phyloP scores from a whole-genome alignment of 2,888 invertebrate species.

The Drosophila limbata region DNA sequence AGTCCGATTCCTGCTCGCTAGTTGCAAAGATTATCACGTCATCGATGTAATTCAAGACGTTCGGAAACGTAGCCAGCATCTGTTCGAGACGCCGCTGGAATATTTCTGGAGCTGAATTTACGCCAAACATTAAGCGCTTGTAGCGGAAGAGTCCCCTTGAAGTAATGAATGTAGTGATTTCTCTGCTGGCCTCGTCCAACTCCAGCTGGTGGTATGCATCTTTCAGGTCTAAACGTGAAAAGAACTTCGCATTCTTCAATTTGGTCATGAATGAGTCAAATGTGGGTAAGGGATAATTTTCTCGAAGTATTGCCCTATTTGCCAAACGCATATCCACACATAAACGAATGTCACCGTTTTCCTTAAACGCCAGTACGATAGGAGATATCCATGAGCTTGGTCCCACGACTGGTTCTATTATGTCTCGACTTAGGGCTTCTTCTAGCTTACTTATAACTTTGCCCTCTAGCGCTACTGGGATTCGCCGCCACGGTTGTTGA shows the following conservation, averaged over 20 bases:
- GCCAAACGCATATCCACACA: neutral
- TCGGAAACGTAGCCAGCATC: neutral
- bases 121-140: too few species aligned
- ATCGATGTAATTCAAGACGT: neutral
- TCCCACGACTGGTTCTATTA: neutral
- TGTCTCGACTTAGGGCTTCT: neutral
- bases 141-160: too few species aligned
- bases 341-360: too few species aligned
- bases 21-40: neutral
- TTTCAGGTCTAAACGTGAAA: conserved; percentile 7
- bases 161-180: too few species aligned
- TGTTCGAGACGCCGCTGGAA: too few species aligned
- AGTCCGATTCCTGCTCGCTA: neutral
- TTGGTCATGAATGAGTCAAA: conserved; percentile 18
- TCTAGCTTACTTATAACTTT: neutral
- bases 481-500: conserved; percentile 3
- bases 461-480: neutral
- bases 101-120: too few species aligned
- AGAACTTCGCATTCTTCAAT: neutral
- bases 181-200: neutral
- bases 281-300: neutral
- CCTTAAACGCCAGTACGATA: neutral
- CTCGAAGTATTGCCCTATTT: neutral
- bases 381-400: neutral
- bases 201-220: neutral